Evolutionary conservation across 1,140 invertebrate species (phyloP).

Genomic region (Drosophila equinoxialis): DNA sequence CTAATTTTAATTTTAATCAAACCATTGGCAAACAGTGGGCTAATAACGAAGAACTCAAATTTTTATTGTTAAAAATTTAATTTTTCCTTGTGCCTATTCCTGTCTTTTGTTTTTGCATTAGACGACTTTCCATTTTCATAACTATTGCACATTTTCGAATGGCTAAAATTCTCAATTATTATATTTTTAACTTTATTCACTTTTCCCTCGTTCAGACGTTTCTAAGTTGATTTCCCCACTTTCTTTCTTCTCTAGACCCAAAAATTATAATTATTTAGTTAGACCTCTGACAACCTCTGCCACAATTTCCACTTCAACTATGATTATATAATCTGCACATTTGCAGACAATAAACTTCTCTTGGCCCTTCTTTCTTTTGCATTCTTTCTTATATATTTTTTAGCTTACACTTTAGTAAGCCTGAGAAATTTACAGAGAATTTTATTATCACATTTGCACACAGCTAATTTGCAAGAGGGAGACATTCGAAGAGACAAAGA

Average conservation of each 20-base stretch:
- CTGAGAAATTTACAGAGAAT: conserved; percentile 59
- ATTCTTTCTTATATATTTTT: background rate
- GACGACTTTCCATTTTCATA: background rate
- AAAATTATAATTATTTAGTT: conserved; percentile 8
- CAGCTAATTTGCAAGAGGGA: conserved; percentile 64
- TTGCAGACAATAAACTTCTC: conserved; percentile 76
- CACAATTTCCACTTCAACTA: conserved; percentile 24
- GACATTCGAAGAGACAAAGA: background rate
- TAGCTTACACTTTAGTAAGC: conserved; percentile 49
- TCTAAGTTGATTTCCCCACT: background rate
- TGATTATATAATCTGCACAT: conserved; percentile 71
- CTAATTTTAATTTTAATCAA: too few relatives aligned
- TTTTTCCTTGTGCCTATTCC: background rate
- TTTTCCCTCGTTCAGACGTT: background rate
- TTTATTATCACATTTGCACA: conserved; percentile 74
- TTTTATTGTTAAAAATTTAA: too few relatives aligned
- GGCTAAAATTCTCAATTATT: background rate
- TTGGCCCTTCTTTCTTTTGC: conserved; percentile 24
- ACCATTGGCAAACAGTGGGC: too few relatives aligned
- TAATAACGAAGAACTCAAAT: too few relatives aligned
- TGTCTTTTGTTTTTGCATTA: background rate
- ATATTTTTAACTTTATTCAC: background rate
- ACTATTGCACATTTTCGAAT: background rate
- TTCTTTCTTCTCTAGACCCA: background rate
- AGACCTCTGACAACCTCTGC: conserved; percentile 13